Percentiles rank a stretch among this genome's conserved stretches.
These are phyloP conservation scores for Tachysurus vachellii DNA, from an alignment of 2,113 vertebrate species.

Conservation along the genomic window DNA sequence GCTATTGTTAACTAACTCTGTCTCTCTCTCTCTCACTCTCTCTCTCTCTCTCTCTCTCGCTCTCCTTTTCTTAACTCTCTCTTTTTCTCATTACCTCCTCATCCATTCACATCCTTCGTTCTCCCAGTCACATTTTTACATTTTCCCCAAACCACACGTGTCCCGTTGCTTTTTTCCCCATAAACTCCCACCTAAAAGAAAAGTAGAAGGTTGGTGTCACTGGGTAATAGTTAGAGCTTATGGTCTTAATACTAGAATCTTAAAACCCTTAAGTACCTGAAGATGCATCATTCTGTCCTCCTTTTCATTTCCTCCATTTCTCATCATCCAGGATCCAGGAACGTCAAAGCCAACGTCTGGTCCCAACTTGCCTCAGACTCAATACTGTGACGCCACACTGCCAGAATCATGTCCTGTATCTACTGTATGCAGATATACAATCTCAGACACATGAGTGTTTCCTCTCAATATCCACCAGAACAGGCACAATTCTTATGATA, in stretches of 20 bases:
- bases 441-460: not conserved
- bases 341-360: not conserved
- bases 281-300: not conserved
- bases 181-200: not conserved
- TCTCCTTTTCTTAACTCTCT: too few species aligned
- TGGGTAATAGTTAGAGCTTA: not conserved
- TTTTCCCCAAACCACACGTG: not conserved
- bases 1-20: not conserved
- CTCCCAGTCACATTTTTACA: not conserved
- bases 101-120: not conserved
- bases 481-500: not conserved
- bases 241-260: not conserved
- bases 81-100: not conserved
- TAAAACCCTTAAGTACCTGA: not conserved
- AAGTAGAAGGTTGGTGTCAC: not conserved
- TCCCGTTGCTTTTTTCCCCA: not conserved
- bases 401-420: not conserved
- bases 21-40: not conserved
- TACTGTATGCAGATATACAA: not conserved
- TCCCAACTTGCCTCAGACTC: not conserved
- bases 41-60: not conserved
- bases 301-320: not conserved
- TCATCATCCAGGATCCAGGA: not conserved
- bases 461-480: not conserved
- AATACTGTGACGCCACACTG: not conserved